phyloP scores from a whole-genome alignment of 2,797 vertebrate species.

The Peromyscus aztecus region DNA sequence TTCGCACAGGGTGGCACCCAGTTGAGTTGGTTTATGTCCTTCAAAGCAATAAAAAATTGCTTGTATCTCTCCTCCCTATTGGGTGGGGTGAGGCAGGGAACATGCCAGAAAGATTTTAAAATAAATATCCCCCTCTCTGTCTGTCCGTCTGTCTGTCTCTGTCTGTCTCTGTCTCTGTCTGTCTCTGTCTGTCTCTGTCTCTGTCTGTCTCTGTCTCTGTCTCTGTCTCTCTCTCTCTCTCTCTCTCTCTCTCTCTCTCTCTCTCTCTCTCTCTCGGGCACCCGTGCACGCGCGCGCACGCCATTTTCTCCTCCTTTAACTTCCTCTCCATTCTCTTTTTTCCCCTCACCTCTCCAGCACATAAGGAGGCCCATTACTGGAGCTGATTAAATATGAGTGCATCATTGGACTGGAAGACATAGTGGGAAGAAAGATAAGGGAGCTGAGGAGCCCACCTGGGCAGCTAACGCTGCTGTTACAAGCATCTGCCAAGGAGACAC shows the following conservation, averaged over 20 bases:
- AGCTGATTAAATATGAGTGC: neutral
- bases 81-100: neutral
- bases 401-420: neutral
- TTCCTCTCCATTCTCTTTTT: neutral
- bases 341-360: neutral
- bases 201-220: neutral
- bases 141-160: neutral
- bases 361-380: neutral
- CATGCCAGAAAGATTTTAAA: neutral
- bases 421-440: neutral
- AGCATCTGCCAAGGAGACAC: neutral
- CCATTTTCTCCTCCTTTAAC: neutral
- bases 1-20: slow-evolving; percentile 56
- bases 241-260: neutral
- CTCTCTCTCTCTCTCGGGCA: neutral
- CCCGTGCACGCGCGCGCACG: too few relatives aligned
- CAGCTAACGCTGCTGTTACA: neutral
- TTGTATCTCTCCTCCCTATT: neutral
- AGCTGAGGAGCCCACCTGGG: neutral
- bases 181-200: neutral
- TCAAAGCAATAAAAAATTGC: neutral
- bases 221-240: neutral
- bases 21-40: slow-evolving; percentile 10
- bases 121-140: neutral
- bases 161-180: neutral